Conservation (phyloP, 2,797 vertebrate species). For the Mallotus villosus region DNA sequence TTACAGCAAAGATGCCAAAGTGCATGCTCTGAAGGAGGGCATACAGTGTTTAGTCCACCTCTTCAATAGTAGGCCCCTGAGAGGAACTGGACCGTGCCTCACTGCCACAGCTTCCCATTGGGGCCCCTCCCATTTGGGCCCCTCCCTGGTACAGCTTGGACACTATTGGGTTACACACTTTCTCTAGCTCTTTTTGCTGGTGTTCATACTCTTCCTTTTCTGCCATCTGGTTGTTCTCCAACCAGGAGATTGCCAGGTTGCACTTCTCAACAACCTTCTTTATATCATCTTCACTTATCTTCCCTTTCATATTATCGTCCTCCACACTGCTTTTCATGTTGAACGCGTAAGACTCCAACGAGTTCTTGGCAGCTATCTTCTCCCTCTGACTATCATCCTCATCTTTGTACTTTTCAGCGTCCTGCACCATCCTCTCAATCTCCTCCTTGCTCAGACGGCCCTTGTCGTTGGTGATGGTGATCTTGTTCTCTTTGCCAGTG, state of each 20-base stretch:
- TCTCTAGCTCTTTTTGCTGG: conserved; percentile 90
- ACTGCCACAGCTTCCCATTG: conserved; percentile 44
- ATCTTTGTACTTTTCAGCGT: conserved; percentile 87
- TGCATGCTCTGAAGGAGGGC: neutral
- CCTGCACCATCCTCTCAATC: conserved; percentile 90
- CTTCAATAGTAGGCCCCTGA: conserved; percentile 86
- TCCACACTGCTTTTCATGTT: conserved; percentile 88
- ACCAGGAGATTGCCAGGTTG: conserved; percentile 83
- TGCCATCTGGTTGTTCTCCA: conserved; percentile 90
- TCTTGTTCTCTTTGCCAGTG: conserved; percentile 92
- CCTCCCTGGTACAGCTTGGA: conserved; percentile 80
- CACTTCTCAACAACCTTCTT: conserved; percentile 86
- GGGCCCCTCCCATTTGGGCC: conserved; percentile 28
- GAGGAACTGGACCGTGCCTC: conserved; percentile 54
- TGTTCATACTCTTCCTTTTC: conserved; percentile 90
- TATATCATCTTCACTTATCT: conserved; percentile 86
- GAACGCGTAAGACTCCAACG: conserved; percentile 87
- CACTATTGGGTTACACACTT: conserved; percentile 80
- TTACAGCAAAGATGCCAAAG: neutral
- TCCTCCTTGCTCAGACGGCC: conserved; percentile 92
- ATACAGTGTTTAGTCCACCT: conserved; percentile 80
- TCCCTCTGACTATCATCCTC: conserved; percentile 87
- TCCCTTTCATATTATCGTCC: conserved; percentile 86
- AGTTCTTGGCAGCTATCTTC: conserved; percentile 83
- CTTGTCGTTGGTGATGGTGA: conserved; percentile 94